A percentile compares a stretch with the other conserved stretches of the same genome.
Evolutionary conservation across 2,888 invertebrate species (phyloP).

Genomic region (Machimus rusticus): DNA sequence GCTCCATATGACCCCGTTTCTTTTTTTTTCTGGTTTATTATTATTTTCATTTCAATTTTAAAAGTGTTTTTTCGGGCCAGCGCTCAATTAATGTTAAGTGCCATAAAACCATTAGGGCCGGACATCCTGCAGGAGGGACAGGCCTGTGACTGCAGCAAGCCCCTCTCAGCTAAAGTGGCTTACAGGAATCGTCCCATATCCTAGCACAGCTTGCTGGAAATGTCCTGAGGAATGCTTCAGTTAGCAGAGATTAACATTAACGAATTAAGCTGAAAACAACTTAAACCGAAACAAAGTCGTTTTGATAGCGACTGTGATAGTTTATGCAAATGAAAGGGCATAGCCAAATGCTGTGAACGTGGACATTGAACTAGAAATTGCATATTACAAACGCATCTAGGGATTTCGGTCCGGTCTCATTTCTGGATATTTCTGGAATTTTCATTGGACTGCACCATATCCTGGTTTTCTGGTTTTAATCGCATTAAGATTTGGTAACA

Average conservation of each 20-base stretch:
- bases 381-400: neutral
- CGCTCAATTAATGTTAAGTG: neutral
- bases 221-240: neutral
- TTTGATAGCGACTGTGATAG: neutral
- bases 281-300: neutral
- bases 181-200: neutral
- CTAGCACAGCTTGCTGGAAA: neutral
- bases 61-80: neutral
- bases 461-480: neutral
- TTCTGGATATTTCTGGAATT: neutral
- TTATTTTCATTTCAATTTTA: neutral
- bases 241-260: conserved; percentile 1
- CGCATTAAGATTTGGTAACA: neutral
- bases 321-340: neutral
- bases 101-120: neutral
- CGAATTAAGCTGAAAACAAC: neutral
- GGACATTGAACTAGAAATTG: neutral
- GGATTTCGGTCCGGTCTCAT: neutral
- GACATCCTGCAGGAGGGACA: neutral
- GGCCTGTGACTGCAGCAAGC: neutral
- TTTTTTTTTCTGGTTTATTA: neutral
- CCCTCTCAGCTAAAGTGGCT: neutral
- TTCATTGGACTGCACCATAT: neutral
- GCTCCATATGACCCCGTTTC: neutral
- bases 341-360: neutral